Percentiles rank a stretch among this genome's conserved stretches.
These are phyloP conservation scores for Otolemur garnettii DNA, from an alignment of 2,113 vertebrate genomes.

Conservation along the genomic window DNA sequence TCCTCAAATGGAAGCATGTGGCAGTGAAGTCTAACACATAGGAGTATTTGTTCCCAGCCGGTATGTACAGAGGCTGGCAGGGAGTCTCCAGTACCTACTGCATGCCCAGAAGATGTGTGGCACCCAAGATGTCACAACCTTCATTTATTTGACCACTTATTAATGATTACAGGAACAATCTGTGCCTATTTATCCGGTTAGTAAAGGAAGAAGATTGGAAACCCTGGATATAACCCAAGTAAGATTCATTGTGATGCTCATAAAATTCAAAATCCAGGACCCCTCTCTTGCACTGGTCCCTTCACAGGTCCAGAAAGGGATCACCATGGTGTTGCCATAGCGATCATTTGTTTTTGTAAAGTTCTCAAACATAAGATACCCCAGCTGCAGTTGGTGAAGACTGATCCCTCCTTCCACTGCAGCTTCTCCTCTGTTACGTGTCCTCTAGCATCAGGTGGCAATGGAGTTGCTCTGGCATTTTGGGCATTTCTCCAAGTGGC, in stretches of 20 bases:
- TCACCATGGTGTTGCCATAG: not conserved
- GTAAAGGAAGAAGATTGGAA: not conserved
- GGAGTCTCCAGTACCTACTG: rapidly evolving
- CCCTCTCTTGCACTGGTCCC: not conserved
- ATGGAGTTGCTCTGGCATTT: not conserved
- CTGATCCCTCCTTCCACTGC: not conserved
- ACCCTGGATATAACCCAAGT: not conserved
- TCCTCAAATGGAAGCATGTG: not conserved
- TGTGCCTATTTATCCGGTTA: not conserved
- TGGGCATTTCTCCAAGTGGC: not conserved
- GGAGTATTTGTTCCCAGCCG: not conserved
- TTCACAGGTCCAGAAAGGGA: not conserved
- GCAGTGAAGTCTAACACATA: not conserved
- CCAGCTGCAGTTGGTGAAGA: not conserved
- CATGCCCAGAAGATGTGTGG: not conserved
- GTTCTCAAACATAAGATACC: not conserved
- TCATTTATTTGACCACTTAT: not conserved
- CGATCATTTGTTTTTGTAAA: not conserved
- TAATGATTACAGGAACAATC: not conserved
- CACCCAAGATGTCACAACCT: not conserved
- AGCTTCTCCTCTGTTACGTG: not conserved
- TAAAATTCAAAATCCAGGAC: not conserved
- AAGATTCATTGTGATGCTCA: not conserved
- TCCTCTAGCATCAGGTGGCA: not conserved
- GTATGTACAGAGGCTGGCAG: rapidly evolving